These are phyloP conservation scores for Cricetomys ansorgei DNA, from an alignment of 2,113 vertebrate species.

Conservation along the genomic window DNA sequence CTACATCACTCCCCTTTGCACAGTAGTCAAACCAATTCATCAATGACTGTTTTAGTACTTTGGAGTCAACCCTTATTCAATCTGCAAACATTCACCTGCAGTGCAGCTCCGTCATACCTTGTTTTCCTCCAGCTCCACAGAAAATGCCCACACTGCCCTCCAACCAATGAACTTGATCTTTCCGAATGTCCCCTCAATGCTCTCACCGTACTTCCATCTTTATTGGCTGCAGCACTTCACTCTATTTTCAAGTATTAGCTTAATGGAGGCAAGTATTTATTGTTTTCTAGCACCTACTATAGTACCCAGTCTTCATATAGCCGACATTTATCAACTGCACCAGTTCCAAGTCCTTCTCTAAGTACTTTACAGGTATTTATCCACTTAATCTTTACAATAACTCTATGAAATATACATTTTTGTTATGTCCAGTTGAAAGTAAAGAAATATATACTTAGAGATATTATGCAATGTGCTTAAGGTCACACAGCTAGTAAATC, in stretches of 20 bases:
- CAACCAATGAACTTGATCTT: conserved; percentile 22
- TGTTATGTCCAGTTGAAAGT: neutral
- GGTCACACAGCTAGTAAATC: neutral
- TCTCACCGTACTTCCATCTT: neutral
- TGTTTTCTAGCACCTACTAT: neutral
- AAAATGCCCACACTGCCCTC: neutral
- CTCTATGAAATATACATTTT: neutral
- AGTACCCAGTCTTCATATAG: neutral
- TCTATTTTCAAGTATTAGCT: conserved; percentile 10
- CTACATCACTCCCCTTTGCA: neutral
- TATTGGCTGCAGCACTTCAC: neutral
- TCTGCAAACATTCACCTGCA: neutral
- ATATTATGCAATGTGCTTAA: neutral
- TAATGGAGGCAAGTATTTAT: neutral
- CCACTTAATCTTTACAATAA: neutral
- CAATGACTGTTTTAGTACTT: neutral
- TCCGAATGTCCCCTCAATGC: neutral
- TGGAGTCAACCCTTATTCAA: neutral
- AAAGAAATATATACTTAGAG: neutral
- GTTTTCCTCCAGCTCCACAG: neutral
- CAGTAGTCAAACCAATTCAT: conserved; percentile 1
- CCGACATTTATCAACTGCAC: conserved; percentile 34
- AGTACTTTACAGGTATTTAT: neutral
- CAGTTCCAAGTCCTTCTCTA: neutral
- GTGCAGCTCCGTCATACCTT: neutral